phyloP scores from a whole-genome alignment of 2,797 vertebrate species.

The Ptychobarbus kaznakovi region DNA sequence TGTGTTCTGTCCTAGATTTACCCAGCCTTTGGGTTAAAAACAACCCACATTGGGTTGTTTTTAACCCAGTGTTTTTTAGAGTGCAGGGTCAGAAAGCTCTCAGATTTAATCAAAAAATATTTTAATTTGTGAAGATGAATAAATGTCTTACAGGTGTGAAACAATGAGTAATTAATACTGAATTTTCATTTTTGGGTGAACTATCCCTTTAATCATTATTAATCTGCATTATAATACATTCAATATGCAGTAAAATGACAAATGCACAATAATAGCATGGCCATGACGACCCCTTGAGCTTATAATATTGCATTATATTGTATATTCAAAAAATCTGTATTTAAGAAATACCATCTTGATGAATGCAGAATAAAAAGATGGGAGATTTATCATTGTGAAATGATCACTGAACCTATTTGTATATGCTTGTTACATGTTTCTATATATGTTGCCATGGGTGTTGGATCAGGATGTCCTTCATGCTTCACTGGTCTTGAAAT shows the following conservation, averaged over 20 bases:
- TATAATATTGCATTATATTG: background rate
- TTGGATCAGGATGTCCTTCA: background rate
- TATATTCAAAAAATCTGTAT: background rate
- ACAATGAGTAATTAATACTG: background rate
- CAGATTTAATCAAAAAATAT: background rate
- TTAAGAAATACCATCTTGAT: background rate
- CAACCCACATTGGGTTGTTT: too few relatives aligned
- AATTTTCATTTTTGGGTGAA: background rate
- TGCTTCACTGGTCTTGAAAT: background rate
- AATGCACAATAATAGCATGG: background rate
- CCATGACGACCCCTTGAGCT: background rate
- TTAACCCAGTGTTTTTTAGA: too few relatives aligned
- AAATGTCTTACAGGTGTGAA: background rate
- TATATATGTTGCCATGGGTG: background rate
- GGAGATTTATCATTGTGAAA: background rate
- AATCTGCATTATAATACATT: background rate
- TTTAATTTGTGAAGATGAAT: background rate
- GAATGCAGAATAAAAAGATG: background rate
- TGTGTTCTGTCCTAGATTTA: too few relatives aligned
- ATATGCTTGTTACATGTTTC: background rate
- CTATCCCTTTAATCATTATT: background rate
- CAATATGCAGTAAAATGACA: background rate
- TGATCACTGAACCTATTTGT: background rate
- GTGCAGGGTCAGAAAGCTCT: background rate
- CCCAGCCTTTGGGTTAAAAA: too few relatives aligned